A percentile compares a stretch with the other conserved stretches of the same genome.
Evolutionary conservation across 2,113 vertebrate genomes (phyloP).

Genomic region (Pavo muticus): DNA sequence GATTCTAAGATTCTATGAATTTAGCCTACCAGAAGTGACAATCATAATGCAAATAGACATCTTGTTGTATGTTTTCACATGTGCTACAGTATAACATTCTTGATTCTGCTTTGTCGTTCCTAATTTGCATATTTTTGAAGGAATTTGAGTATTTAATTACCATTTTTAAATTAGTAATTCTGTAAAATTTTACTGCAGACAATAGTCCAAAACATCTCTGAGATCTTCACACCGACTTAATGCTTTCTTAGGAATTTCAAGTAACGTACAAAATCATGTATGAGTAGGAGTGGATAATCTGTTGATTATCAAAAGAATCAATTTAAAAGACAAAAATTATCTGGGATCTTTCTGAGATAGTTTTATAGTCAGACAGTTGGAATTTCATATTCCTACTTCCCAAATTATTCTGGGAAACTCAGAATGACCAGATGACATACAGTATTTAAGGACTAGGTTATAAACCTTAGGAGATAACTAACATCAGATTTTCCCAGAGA

Average conservation of each 20-base stretch:
- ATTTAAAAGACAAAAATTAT: neutral
- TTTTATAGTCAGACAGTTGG: neutral
- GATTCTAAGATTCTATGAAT: neutral
- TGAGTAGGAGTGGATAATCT: accelerated
- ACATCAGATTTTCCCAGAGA: neutral
- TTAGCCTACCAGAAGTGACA: neutral
- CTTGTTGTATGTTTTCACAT: neutral
- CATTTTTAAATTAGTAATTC: neutral
- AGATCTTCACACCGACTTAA: neutral
- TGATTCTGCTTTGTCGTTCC: neutral
- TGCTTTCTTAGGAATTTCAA: neutral
- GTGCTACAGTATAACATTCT: neutral
- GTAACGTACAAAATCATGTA: neutral
- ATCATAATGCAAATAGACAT: neutral
- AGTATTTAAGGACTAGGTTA: neutral
- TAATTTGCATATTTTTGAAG: neutral
- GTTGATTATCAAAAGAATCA: neutral
- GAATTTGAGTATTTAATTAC: neutral
- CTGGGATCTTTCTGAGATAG: neutral
- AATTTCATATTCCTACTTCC: neutral
- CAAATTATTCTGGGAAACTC: neutral
- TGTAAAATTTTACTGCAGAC: neutral
- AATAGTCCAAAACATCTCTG: neutral
- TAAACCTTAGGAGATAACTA: neutral
- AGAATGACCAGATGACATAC: neutral